These are phyloP conservation scores for Cyprinodon brontotheroides DNA, from an alignment of 2,113 vertebrate genomes.

Conservation along the genomic window DNA sequence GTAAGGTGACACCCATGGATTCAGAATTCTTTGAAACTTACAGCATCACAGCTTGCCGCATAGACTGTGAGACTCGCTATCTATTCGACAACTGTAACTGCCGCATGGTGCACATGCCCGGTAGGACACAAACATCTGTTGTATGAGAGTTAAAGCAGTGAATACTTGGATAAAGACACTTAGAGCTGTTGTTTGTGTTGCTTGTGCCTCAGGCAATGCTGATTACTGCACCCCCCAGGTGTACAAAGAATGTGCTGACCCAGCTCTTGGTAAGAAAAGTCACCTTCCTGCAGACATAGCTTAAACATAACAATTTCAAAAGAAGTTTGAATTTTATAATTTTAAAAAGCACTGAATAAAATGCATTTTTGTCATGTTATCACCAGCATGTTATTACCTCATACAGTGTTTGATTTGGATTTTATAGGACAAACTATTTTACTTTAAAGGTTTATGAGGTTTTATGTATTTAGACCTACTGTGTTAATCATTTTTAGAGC, in stretches of 20 bases:
- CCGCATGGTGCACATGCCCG: slow-evolving; percentile 99
- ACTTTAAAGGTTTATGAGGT: no score
- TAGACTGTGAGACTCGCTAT: slow-evolving; percentile 97
- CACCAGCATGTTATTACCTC: no score
- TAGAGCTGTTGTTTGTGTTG: slow-evolving; percentile 27
- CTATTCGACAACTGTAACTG: slow-evolving; percentile 99
- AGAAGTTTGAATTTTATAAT: background rate
- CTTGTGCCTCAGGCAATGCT: slow-evolving; percentile 85
- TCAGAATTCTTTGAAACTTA: slow-evolving; percentile 95
- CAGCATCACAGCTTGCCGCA: slow-evolving; percentile 96
- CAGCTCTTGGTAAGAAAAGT: slow-evolving; percentile 89
- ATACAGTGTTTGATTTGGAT: background rate
- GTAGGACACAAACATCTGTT: slow-evolving; percentile 66
- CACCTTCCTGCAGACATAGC: background rate
- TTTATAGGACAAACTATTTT: background rate
- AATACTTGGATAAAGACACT: background rate
- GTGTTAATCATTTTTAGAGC: background rate
- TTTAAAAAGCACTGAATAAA: background rate
- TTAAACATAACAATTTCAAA: background rate
- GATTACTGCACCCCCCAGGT: slow-evolving; percentile 96
- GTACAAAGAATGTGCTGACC: slow-evolving; percentile 97
- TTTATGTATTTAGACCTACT: background rate
- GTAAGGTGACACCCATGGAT: slow-evolving; percentile 88
- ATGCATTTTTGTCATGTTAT: background rate
- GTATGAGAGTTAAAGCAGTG: slow-evolving; percentile 3